phyloP scores from a whole-genome alignment of 2,113 vertebrate genomes.

The Orthonyx spaldingii region DNA sequence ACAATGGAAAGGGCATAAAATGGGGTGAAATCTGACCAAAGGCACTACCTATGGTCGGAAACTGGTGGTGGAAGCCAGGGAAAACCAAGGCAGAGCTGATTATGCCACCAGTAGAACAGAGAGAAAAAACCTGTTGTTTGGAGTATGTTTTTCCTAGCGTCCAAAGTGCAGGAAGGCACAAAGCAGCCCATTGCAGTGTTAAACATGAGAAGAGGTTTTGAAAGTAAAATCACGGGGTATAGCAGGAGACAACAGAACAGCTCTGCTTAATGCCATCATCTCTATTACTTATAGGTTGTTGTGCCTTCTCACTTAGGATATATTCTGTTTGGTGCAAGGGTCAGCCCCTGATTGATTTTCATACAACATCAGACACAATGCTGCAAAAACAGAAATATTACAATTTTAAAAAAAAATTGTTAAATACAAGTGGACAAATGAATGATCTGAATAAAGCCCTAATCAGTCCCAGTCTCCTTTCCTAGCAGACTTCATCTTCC shows the following conservation, averaged over 20 bases:
- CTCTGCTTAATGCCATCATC: neutral
- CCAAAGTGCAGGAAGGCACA: neutral
- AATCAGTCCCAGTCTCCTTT: neutral
- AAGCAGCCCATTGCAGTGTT: neutral
- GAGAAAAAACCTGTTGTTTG: fast-evolving
- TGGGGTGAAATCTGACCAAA: neutral
- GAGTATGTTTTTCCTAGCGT: neutral
- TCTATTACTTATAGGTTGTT: neutral
- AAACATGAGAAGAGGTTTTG: neutral
- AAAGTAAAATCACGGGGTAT: neutral
- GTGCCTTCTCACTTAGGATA: neutral
- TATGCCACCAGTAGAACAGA: neutral
- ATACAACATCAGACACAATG: neutral
- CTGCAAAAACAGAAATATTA: neutral
- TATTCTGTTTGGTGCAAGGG: neutral
- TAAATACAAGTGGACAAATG: neutral
- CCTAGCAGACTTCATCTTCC: neutral
- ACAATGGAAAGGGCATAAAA: neutral
- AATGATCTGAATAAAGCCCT: neutral
- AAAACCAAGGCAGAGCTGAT: neutral
- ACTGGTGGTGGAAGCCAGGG: neutral
- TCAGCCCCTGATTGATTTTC: neutral
- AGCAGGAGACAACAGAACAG: neutral
- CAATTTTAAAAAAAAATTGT: neutral
- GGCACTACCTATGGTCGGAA: neutral